Conservation (phyloP, 1,140 invertebrate species). For the Hylyphantes graminicola region DNA sequence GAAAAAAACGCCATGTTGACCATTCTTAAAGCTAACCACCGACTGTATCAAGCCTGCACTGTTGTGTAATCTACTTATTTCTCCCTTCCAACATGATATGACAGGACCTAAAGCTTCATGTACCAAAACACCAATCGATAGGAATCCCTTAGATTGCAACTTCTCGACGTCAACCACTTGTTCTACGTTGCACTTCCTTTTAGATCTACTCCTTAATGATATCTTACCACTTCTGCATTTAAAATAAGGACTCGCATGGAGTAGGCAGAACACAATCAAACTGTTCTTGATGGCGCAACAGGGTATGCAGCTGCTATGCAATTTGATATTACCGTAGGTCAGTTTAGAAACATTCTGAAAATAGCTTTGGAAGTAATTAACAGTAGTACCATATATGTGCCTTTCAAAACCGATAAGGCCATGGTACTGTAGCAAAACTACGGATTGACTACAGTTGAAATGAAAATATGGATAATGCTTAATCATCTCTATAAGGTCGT, state of each 20-base stretch:
- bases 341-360: conserved; percentile 9
- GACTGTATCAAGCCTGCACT: conserved; percentile 13
- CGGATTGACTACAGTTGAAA: neutral
- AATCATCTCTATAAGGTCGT: neutral
- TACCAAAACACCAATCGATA: neutral
- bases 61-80: conserved; percentile 10
- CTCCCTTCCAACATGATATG: conserved; percentile 5
- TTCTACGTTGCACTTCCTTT: neutral
- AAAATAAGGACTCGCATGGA: conserved; percentile 12
- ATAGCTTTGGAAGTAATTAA: conserved; percentile 24
- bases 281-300: neutral
- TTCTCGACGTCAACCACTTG: neutral
- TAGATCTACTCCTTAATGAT: neutral
- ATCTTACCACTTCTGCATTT: conserved; percentile 5
- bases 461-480: conserved; percentile 8
- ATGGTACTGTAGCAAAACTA: neutral
- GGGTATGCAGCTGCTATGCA: conserved; percentile 6
- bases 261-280: conserved; percentile 6
- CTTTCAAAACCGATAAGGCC: conserved; percentile 3
- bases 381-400: conserved; percentile 2
- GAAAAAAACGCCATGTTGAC: neutral
- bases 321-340: conserved; percentile 1
- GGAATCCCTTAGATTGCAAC: neutral
- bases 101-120: neutral
- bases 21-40: neutral